phyloP scores from a whole-genome alignment of 1,140 invertebrate genomes.

The Drosophila ironensis region DNA sequence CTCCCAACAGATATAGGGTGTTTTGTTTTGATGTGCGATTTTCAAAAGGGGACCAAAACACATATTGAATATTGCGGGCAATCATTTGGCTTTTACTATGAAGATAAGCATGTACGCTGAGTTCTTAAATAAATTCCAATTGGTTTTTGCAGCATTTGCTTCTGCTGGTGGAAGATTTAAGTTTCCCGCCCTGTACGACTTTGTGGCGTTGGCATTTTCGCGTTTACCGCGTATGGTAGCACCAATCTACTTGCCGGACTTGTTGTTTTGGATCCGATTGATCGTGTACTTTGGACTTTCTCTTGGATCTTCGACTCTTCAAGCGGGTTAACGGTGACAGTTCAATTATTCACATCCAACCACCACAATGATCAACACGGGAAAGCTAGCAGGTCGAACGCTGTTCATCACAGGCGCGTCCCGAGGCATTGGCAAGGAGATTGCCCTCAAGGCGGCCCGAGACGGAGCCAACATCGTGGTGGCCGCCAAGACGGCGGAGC shows the following conservation, averaged over 20 bases:
- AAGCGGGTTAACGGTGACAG: conserved; percentile 10
- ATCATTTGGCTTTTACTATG: too few species aligned
- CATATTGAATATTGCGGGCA: too few species aligned
- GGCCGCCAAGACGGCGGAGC: conserved; percentile 97
- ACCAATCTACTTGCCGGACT: conserved; percentile 21
- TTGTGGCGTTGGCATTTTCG: too few species aligned
- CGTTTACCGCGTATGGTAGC: too few species aligned
- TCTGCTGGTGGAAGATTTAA: too few species aligned
- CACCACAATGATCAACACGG: conserved; percentile 82
- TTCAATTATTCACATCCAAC: conserved; percentile 14
- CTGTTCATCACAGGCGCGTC: conserved; percentile 98
- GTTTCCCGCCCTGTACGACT: too few species aligned
- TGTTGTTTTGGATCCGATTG: conserved; percentile 31
- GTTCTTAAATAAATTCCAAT: too few species aligned
- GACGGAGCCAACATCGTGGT: conserved; percentile 98
- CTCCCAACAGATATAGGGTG: too few species aligned
- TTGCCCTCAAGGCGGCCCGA: conserved; percentile 95
- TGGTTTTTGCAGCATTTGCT: too few species aligned
- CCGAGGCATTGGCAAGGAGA: conserved; percentile 98
- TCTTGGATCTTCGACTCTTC: conserved; percentile 35
- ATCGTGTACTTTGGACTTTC: conserved; percentile 77
- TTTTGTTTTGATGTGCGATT: too few species aligned
- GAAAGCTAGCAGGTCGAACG: conserved; percentile 95
- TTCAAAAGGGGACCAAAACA: too few species aligned
- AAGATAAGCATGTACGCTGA: too few species aligned